Base-by-base conservation (phyloP, 2,797 vertebrate genomes). In the Xiphophorus birchmanni region DNA sequence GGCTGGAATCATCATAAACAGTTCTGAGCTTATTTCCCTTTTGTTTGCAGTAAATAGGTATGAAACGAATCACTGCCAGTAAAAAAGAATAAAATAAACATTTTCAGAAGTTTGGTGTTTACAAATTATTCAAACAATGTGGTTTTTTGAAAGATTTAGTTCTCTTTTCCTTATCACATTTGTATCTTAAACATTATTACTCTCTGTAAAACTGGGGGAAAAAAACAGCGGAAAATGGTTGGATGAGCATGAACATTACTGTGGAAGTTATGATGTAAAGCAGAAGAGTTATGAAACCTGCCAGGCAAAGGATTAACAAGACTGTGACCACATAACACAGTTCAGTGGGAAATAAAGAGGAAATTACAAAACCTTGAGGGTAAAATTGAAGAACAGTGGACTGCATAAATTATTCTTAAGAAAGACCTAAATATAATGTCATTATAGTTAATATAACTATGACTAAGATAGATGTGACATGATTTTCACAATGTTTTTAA, bases 291-390 rank as follows among this genome's bases (percentile, higher is more conserved):
- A 67, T 42, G 54, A 82, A 82, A 78, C n/a, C 2, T 5, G 0
- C 21, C 13, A 32, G 35, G 15, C 11, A 72, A 21, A 1, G 75
- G 29, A 44, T 17, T 48, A 37, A 80, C 45, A 42, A 18, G 6
- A 73, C 18, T 35, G 11, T 13, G 44, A 76, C 67, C 37, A 21
- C 17, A 23, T 73, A 13, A 50, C 10, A 35, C 6, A 40, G 9
- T 76, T 77, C 13, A n/a, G 11, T 63, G 37, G 26, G 2, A 26
- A 47, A 48, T 32, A 77, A 26, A 44, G 29, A 48, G 74, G 65
- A 85, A 82, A 58, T 80, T 56, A 5, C 26, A 73, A 32, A 21
- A 54, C 50, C 1, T 65, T 13, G 54, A 47, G n/a, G n/a, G 13
- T 48, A 35, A 10, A 50, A 67, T 9, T 37, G 44, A 54, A 79